Conservation (phyloP, 2,888 invertebrate species). For the Pristionchus arcanus region DNA sequence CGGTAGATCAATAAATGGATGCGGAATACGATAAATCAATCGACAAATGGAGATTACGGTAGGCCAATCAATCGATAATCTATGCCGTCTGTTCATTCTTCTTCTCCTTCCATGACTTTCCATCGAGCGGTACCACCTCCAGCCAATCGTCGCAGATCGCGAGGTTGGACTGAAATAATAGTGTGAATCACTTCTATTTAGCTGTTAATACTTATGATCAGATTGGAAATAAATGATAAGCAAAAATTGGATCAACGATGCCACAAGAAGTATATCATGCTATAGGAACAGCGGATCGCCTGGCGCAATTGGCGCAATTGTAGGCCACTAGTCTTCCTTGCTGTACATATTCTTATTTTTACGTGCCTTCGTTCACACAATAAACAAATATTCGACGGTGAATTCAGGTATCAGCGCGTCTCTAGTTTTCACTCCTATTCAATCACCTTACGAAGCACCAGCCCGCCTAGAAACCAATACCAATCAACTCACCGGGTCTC, state of each 20-base stretch:
- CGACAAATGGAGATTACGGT: background rate
- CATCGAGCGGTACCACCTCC: slow-evolving; percentile 73
- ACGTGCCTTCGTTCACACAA: too few species aligned
- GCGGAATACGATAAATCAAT: background rate
- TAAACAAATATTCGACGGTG: too few species aligned
- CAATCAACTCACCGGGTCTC: slow-evolving; percentile 62
- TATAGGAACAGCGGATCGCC: too few species aligned
- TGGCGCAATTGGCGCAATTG: too few species aligned
- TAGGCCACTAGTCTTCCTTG: too few species aligned
- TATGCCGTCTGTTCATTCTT: background rate
- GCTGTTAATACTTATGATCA: background rate
- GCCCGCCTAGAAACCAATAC: background rate
- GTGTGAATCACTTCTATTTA: background rate
- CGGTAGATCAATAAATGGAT: background rate
- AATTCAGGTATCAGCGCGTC: too few species aligned
- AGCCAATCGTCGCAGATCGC: slow-evolving; percentile 78
- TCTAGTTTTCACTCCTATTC: too few species aligned
- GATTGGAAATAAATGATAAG: too few species aligned
- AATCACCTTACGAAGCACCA: too few species aligned
- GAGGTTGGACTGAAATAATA: slow-evolving; percentile 61
- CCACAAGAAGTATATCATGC: too few species aligned
- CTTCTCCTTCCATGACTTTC: slow-evolving; percentile 70
- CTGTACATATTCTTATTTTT: too few species aligned
- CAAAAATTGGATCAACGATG: too few species aligned
- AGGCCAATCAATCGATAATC: background rate